Conservation (phyloP, 2,113 vertebrate species). For the Rhegmatorhina hoffmannsi region DNA sequence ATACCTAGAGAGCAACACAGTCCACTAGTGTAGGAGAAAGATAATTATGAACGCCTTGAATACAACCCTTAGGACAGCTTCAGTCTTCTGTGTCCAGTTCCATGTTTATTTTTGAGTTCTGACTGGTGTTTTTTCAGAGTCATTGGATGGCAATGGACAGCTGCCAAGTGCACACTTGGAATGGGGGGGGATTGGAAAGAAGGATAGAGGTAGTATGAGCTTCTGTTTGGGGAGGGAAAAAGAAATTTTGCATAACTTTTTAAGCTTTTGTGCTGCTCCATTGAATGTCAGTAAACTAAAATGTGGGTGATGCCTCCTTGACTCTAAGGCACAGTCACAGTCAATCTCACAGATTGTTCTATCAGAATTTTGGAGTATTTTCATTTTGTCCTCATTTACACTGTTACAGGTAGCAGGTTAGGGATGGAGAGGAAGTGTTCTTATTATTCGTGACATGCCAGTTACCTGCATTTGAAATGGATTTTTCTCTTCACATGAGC, state of each 20-base stretch:
- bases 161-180: not conserved
- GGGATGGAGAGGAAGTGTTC: not conserved
- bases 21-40: not conserved
- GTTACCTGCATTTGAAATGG: not conserved
- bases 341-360: not conserved
- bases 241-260: not conserved
- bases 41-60: not conserved
- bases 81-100: not conserved
- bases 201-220: not conserved
- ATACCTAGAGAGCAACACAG: not conserved
- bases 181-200: not conserved
- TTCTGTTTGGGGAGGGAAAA: not conserved
- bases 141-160: not conserved
- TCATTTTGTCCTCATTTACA: not conserved
- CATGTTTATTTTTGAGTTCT: not conserved
- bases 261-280: not conserved
- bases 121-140: not conserved
- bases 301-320: not conserved
- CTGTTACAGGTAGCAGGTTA: not conserved
- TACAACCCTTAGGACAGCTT: not conserved
- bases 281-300: not conserved
- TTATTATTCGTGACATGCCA: not conserved
- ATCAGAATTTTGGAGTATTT: not conserved
- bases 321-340: not conserved
- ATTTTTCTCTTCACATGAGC: not conserved